Evolutionary conservation across 2,888 invertebrate genomes (phyloP), one percentile per base, ranked within the genome.

Genomic region (Eubasilissa splendida): DNA sequence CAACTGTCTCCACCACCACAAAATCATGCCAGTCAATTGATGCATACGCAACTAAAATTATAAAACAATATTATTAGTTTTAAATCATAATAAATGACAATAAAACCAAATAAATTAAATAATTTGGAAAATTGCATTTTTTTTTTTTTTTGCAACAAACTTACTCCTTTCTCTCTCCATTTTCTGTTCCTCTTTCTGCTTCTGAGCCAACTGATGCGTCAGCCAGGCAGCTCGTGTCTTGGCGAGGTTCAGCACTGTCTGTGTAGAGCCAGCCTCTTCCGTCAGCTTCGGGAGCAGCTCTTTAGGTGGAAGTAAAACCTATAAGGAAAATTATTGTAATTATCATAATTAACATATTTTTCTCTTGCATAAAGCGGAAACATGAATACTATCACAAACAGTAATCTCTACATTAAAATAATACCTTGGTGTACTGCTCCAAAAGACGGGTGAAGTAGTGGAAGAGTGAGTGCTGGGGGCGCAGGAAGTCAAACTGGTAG

Each of bases 21-120:
- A 99, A 99, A 88, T 99, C 99, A 87, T 99, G 99, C 99, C 99
- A 99, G 87, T 99, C 99, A 84, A 99, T 99, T 86, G 97, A 97
- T 0, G 99, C 98, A 87, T 99, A 99, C 0, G 96, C 96, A 52
- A 96, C 93, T 92, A 82, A 31, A 76, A 66, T 14, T 53, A 54
- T 9, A 53, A 5, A 78, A 71, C 4, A 52, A 14, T 50, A 12
- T 68, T 0, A 68, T 68, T 50, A 3, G 3, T 42, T 50, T 50
- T 11, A 12, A 68, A 14, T 50, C 7, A 5, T n/a, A 68, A 65
- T 12, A 42, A 12, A 56, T 56, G 12, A 1, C 56, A 56, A 56
- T 22, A 22, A 56, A 56, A 2, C 12, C 56, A 58, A 58, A 58
- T 58, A 11, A 9, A 58, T n/a, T 2, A 11, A 22, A 22, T 22